A percentile compares a stretch with the other conserved stretches of the same genome.
Evolutionary conservation across 2,113 vertebrate species (phyloP).

Genomic region (Narcine bancroftii): DNA sequence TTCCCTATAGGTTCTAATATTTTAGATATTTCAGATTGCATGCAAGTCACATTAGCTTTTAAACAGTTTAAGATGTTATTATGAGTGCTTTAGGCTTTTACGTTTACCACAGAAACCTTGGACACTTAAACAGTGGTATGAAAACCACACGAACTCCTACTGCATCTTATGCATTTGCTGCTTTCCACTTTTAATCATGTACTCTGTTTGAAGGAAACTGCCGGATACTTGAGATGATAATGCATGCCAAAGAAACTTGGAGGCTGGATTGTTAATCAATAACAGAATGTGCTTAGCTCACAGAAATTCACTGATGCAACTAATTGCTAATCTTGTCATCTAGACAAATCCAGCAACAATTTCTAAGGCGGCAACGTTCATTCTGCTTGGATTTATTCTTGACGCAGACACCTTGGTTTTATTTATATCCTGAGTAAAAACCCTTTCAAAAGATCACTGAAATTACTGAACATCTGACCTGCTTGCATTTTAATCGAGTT

Average conservation of each 20-base stretch:
- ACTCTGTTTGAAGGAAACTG: conserved; percentile 42
- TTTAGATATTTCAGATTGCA: conserved; percentile 46
- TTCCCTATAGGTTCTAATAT: conserved; percentile 42
- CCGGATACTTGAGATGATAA: conserved; percentile 47
- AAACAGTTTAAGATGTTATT: conserved; percentile 61
- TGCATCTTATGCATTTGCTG: conserved; percentile 61
- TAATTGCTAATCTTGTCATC: conserved; percentile 53
- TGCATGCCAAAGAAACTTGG: conserved; percentile 44
- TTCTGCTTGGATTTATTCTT: not conserved
- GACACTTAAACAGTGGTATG: conserved; percentile 57
- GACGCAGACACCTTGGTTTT: not conserved
- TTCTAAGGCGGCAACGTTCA: not conserved
- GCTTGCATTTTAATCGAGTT: not conserved
- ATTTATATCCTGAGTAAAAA: not conserved
- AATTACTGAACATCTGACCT: not conserved
- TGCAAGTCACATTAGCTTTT: conserved; percentile 47
- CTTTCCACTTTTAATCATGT: conserved; percentile 60
- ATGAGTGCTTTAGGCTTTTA: conserved; percentile 62
- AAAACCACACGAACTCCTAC: conserved; percentile 45
- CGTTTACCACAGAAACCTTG: conserved; percentile 58
- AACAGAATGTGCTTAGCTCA: conserved; percentile 45
- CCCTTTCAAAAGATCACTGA: not conserved
- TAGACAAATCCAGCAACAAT: conserved; percentile 39
- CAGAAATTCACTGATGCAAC: conserved; percentile 46
- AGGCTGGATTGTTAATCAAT: conserved; percentile 45